Evolutionary conservation across 2,888 invertebrate species (phyloP).

Genomic region (Dromius quadrimaculatus): DNA sequence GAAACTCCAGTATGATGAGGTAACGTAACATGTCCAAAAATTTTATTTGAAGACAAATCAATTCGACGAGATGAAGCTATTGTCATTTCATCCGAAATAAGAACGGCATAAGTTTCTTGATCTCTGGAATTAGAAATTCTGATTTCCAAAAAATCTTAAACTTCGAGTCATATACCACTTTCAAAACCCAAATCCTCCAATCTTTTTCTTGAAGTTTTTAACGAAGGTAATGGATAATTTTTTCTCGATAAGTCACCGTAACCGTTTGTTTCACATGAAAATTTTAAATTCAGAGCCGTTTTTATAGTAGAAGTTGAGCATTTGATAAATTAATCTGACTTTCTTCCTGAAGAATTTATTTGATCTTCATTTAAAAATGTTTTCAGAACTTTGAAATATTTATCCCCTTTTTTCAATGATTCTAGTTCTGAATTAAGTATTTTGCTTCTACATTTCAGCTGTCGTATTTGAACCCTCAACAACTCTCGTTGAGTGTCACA

Average conservation of each 20-base stretch:
- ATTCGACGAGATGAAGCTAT: too few relatives aligned
- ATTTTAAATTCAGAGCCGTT: conserved; percentile 1
- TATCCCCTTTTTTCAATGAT: background rate
- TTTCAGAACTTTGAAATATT: background rate
- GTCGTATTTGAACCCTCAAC: background rate
- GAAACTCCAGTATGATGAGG: too few relatives aligned
- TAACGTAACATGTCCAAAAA: too few relatives aligned
- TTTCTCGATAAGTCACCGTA: background rate
- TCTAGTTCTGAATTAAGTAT: background rate
- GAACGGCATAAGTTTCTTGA: too few relatives aligned
- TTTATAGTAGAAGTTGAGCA: background rate
- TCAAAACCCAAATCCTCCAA: background rate
- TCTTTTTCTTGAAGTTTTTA: background rate
- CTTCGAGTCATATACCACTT: background rate
- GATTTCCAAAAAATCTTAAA: background rate
- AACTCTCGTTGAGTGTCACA: background rate
- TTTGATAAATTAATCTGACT: conserved; percentile 6
- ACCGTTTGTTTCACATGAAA: conserved; percentile 1
- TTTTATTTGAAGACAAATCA: too few relatives aligned
- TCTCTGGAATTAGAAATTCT: background rate
- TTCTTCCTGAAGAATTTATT: background rate
- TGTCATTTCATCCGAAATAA: too few relatives aligned
- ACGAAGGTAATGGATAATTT: conserved; percentile 6
- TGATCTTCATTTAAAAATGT: background rate
- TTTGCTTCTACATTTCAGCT: background rate